Percentiles rank a stretch among this genome's conserved stretches.
Evolutionary conservation across 2,797 vertebrate genomes (phyloP).

Genomic region (Heteromormyrus szaboi): DNA sequence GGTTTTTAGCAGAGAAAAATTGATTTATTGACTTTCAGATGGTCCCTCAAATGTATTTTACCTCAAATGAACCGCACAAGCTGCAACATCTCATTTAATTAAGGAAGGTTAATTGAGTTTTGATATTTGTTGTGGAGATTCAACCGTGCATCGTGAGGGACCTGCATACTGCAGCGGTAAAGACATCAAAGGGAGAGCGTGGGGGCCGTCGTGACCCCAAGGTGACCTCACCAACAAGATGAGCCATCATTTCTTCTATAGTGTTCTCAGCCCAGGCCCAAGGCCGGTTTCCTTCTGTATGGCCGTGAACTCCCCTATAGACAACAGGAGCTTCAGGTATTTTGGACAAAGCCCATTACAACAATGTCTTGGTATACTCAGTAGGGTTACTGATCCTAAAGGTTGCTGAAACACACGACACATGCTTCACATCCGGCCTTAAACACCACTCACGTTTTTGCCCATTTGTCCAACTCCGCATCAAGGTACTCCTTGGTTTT

Average conservation of each 20-base stretch:
- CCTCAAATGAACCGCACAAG: background rate
- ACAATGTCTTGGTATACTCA: background rate
- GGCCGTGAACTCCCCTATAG: slow-evolving; percentile 78
- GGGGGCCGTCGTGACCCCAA: background rate
- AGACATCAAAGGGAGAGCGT: background rate
- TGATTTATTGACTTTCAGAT: slow-evolving; percentile 13
- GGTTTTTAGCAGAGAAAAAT: slow-evolving; percentile 3
- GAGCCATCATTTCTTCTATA: slow-evolving; percentile 71
- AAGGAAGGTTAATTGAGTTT: slow-evolving; percentile 11
- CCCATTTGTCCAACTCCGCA: slow-evolving; percentile 90
- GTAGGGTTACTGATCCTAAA: background rate
- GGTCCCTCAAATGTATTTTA: background rate
- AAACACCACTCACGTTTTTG: slow-evolving; percentile 66
- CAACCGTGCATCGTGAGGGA: background rate
- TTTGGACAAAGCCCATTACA: background rate
- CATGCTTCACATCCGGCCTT: background rate
- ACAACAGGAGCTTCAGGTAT: slow-evolving; percentile 17
- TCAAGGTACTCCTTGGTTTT: slow-evolving; percentile 70
- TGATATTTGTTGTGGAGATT: background rate
- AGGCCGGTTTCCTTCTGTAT: slow-evolving; percentile 66
- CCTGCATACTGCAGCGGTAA: no score
- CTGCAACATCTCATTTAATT: slow-evolving; percentile 12
- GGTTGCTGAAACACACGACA: background rate
- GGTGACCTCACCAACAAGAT: slow-evolving; percentile 72
- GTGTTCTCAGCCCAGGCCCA: slow-evolving; percentile 83